Base-by-base conservation (phyloP, 2,113 vertebrate species). In the Phalacrocorax pelagicus region DNA sequence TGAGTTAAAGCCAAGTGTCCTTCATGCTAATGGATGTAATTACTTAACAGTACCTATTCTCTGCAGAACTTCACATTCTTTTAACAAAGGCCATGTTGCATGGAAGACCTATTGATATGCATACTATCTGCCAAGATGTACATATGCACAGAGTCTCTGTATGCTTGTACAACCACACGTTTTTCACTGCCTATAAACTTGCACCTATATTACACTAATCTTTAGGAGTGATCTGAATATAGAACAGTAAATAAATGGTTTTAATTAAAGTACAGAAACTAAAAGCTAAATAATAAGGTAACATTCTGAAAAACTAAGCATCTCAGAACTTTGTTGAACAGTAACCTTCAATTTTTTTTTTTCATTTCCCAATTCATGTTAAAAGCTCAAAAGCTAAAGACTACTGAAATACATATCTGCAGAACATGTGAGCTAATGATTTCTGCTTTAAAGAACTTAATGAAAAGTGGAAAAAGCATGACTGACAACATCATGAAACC, bases 11-110 rank as follows among this genome's bases (percentile, higher is more conserved):
- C 49, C 51, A 40, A 80, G 24, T 7, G 67, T 66, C 81, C 90
- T 77, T 92, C 88, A 51, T 8, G 6, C 51, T 86, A 88, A 94
- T 90, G 49, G 58, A 7, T 55, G 71, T 54, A 95, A 96, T 95
- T 94, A 77, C 66, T 69, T n/a, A 72, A 57, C 17, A 46, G 80
- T 8, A 63, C 66, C 51, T 63, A 18, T 27, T 71, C 65, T 85
- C 69, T 72, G 34, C 3, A 40, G 83, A 65, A 67, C 57, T 86
- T 40, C 52, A 55, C 23, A 34, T 51, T 29, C 32, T 47, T 66
- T 51, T 30, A 92, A 55, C 27, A 55, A 74, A 81, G 63, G 5
- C 75, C 6, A 1, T 21, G 32, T 15, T n/a, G 34, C 34, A 11
- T 23, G 12, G 40, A 58, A 47, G 46, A 36, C n/a, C 24, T 49